These are phyloP conservation scores for Eolophus roseicapilla DNA, from an alignment of 2,113 vertebrate species.

Conservation along the genomic window DNA sequence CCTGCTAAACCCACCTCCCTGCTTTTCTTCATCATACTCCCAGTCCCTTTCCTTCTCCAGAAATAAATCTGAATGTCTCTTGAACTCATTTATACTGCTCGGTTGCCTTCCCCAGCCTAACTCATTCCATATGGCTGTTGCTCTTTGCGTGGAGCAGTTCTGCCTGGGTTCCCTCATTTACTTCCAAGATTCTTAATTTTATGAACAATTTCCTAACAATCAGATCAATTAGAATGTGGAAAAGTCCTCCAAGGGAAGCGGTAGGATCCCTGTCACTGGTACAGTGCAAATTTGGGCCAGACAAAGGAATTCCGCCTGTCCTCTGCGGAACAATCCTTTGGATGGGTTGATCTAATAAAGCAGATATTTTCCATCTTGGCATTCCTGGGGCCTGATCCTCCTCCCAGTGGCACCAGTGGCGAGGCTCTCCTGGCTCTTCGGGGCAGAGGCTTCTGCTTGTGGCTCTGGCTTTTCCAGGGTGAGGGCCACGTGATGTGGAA, in stretches of 20 bases:
- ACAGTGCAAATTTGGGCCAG: background rate
- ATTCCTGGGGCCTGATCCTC: conserved; percentile 20
- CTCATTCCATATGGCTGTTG: conserved; percentile 59
- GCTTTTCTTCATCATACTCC: background rate
- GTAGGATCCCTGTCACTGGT: conserved; percentile 14
- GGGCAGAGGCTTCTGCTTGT: background rate
- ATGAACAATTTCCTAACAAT: conserved; percentile 78
- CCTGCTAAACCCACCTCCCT: background rate
- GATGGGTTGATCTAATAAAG: conserved; percentile 39
- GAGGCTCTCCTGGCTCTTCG: background rate
- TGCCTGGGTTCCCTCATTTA: conserved; percentile 47
- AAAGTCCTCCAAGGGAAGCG: conserved; percentile 61
- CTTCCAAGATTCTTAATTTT: conserved; percentile 69
- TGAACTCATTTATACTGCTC: conserved; percentile 64
- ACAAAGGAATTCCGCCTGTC: background rate
- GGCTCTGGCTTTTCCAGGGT: background rate
- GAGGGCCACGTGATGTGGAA: background rate
- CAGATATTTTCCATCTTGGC: conserved; percentile 59
- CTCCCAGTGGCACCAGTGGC: conserved; percentile 1
- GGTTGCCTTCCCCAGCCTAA: conserved; percentile 56
- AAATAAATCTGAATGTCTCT: conserved; percentile 67
- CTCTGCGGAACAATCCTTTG: background rate
- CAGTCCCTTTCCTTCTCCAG: conserved; percentile 37
- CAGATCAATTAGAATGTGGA: conserved; percentile 68
- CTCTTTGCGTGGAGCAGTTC: conserved; percentile 10